phyloP scores from a whole-genome alignment of 2,797 vertebrate genomes.

The Halcyon smyrnensis region DNA sequence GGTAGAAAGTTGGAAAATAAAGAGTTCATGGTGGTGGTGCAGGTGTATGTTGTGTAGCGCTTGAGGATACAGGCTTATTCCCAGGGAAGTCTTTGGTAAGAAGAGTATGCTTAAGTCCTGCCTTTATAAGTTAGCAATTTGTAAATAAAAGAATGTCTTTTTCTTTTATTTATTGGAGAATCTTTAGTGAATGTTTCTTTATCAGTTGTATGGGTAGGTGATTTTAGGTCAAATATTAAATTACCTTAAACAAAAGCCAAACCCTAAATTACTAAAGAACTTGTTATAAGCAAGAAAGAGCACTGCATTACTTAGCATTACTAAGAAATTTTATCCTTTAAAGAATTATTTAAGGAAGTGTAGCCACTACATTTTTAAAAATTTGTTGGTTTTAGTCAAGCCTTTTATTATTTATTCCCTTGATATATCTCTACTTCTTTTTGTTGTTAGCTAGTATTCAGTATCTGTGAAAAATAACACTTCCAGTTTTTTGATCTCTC shows the following conservation, averaged over 20 bases:
- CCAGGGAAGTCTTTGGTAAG: not conserved
- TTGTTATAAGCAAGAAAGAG: not conserved
- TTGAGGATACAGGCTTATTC: not conserved
- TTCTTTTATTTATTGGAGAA: not conserved
- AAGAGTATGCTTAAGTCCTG: not conserved
- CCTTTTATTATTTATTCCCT: not conserved
- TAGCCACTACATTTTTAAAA: not conserved
- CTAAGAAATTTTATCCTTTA: not conserved
- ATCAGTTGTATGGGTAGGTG: not conserved
- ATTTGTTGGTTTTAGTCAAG: no score
- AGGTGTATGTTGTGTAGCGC: not conserved
- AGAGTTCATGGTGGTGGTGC: not conserved
- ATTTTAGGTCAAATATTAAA: not conserved
- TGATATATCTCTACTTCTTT: not conserved
- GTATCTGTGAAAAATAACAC: not conserved
- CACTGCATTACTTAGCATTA: not conserved
- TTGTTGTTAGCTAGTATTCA: not conserved
- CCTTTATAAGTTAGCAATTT: not conserved
- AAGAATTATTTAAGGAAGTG: not conserved
- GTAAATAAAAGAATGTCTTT: not conserved
- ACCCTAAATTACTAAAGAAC: not conserved
- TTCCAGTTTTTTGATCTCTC: not conserved
- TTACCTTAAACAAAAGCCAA: not conserved
- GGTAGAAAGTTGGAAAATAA: not conserved
- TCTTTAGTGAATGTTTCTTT: not conserved